Conservation (phyloP, 2,888 invertebrate species). For the Euclidia mi region DNA sequence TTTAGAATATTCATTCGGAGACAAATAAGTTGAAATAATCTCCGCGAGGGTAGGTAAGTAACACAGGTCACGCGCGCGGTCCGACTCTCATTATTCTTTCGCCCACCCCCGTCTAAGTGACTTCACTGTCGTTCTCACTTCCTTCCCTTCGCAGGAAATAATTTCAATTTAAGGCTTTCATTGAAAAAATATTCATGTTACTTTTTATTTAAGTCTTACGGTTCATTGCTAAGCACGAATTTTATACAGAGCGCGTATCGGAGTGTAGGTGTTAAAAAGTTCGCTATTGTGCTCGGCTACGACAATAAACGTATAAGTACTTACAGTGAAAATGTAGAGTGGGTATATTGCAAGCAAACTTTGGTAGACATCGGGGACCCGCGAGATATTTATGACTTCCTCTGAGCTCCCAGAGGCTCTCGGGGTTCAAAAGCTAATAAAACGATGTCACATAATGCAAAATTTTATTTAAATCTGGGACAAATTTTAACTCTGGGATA, state of each 20-base stretch:
- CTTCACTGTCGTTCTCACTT: constrained; percentile 82
- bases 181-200: constrained; percentile 73
- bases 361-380: constrained; percentile 77
- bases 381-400: constrained; percentile 83
- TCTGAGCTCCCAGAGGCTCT: constrained; percentile 72
- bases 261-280: constrained; percentile 56
- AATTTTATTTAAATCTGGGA: constrained; percentile 66
- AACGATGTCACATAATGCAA: constrained; percentile 78
- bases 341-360: constrained; percentile 75
- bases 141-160: constrained; percentile 78
- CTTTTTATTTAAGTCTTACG: constrained; percentile 53
- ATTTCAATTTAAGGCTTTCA: constrained; percentile 77
- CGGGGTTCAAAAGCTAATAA: constrained; percentile 81
- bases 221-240: constrained; percentile 37
- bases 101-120: constrained; percentile 75
- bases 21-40: constrained; percentile 82
- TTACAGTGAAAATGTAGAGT: constrained; percentile 58
- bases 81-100: constrained; percentile 80
- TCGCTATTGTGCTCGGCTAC: constrained; percentile 52
- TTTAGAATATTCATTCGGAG: constrained; percentile 69
- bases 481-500: constrained; percentile 59
- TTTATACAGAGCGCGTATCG: constrained; percentile 36
- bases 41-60: constrained; percentile 57
- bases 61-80: constrained; percentile 64
- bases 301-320: constrained; percentile 62